These are phyloP conservation scores for Myiozetetes cayanensis DNA, from an alignment of 2,113 vertebrate species.

Conservation along the genomic window DNA sequence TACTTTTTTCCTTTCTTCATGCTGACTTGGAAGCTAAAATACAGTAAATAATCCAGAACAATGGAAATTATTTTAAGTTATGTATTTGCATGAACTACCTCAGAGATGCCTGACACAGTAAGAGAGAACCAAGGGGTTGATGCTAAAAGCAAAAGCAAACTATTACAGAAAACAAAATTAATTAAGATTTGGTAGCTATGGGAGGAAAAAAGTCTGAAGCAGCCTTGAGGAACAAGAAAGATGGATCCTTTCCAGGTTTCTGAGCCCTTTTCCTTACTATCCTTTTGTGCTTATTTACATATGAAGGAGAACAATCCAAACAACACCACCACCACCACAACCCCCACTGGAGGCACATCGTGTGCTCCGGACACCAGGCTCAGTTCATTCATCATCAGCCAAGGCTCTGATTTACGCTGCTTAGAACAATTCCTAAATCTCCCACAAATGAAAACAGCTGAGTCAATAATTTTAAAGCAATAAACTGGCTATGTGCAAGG, in stretches of 20 bases:
- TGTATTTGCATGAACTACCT: not conserved
- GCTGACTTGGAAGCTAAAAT: not conserved
- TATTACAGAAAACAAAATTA: not conserved
- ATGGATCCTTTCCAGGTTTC: constrained; percentile 14
- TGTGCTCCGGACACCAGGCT: not conserved
- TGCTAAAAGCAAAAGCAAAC: not conserved
- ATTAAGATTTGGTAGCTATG: not conserved
- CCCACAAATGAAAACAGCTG: constrained; percentile 22
- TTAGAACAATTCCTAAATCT: constrained; percentile 12
- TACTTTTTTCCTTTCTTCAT: not conserved
- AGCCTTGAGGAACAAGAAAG: constrained; percentile 4
- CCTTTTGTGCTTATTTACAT: not conserved
- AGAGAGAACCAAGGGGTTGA: not conserved
- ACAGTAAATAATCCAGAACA: not conserved
- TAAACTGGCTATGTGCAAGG: not conserved
- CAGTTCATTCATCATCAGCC: constrained; percentile 32
- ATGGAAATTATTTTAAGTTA: not conserved
- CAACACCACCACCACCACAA: not conserved
- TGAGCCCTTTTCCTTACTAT: not conserved
- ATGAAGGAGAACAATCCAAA: not conserved
- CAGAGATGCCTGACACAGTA: not conserved
- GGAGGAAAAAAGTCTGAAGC: not conserved
- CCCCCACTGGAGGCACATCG: not conserved
- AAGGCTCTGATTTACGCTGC: not conserved
- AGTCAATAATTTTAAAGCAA: constrained; percentile 38